Conservation (phyloP, 35 echinoderm and acorn worm genomes). For the Amphiura filiformis region DNA sequence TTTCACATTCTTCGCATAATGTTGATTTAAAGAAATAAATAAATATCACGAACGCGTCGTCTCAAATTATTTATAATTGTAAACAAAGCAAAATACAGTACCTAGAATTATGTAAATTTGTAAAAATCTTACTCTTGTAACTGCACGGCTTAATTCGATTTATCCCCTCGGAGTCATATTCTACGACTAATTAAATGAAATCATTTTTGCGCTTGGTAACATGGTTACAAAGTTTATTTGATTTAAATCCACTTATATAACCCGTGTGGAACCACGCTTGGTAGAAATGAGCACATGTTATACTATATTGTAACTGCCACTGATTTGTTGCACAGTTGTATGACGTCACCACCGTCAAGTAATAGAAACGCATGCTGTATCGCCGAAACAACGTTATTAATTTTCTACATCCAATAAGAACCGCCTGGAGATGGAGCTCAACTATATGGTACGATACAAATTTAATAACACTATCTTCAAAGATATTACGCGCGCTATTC, state of each 20-base stretch:
- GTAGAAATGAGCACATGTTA: background rate
- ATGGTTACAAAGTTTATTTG: background rate
- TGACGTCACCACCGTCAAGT: background rate
- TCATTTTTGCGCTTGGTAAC: background rate
- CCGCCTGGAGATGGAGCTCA: background rate
- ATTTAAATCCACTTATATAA: constrained; percentile 2
- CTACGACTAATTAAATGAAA: background rate
- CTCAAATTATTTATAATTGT: too few species aligned
- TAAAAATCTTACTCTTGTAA: background rate
- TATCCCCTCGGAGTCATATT: background rate
- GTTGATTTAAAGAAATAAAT: too few species aligned
- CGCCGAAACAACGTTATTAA: constrained; percentile 8
- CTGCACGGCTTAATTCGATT: background rate
- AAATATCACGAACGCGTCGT: too few species aligned
- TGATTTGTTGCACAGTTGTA: background rate
- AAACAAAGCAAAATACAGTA: too few species aligned
- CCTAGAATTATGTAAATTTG: background rate
- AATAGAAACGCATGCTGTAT: background rate
- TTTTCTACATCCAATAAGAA: constrained; percentile 11
- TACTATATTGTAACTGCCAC: background rate
- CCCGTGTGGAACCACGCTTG: too few species aligned
- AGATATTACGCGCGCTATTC: background rate
- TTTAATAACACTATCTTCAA: constrained; percentile 9
- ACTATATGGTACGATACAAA: background rate
- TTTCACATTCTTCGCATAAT: too few species aligned